phyloP scores from a whole-genome alignment of 2,888 invertebrate species.

The Anthoptus insignis region DNA sequence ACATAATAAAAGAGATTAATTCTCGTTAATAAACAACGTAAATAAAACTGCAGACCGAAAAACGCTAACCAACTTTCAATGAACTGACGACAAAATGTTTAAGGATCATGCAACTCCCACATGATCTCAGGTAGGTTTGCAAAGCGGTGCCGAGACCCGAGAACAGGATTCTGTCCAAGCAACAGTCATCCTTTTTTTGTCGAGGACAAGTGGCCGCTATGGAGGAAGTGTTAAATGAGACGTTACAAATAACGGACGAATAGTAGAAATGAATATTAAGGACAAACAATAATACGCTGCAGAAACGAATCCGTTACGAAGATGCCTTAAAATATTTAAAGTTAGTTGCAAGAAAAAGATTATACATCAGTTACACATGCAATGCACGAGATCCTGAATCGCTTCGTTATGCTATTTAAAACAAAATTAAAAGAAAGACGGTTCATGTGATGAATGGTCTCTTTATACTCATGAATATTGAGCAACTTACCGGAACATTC shows the following conservation, averaged over 20 bases:
- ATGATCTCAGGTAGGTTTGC: constrained; percentile 77
- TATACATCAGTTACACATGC: constrained; percentile 14
- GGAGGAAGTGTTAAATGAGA: constrained; percentile 70
- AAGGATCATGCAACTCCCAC: constrained; percentile 70
- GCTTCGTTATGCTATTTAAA: constrained; percentile 11
- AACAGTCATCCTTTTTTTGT: constrained; percentile 70
- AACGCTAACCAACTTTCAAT: neutral
- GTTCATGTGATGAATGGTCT: constrained; percentile 53
- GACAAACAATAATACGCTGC: neutral
- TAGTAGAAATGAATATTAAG: neutral
- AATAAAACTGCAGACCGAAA: neutral
- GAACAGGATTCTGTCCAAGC: constrained; percentile 79
- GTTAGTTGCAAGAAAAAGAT: neutral
- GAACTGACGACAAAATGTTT: constrained; percentile 45
- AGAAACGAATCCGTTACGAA: neutral
- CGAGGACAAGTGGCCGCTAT: constrained; percentile 74
- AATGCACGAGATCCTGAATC: constrained; percentile 11
- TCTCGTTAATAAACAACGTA: no score
- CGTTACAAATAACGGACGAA: constrained; percentile 36
- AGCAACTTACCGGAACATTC: constrained; percentile 74
- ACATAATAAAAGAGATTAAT: no score
- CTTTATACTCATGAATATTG: constrained; percentile 48
- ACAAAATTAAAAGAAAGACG: constrained; percentile 30
- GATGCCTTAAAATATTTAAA: neutral
- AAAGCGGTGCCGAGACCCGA: constrained; percentile 71